These are phyloP conservation scores for Paraplagusia blochii DNA, from an alignment of 2,113 vertebrate genomes.

Conservation along the genomic window DNA sequence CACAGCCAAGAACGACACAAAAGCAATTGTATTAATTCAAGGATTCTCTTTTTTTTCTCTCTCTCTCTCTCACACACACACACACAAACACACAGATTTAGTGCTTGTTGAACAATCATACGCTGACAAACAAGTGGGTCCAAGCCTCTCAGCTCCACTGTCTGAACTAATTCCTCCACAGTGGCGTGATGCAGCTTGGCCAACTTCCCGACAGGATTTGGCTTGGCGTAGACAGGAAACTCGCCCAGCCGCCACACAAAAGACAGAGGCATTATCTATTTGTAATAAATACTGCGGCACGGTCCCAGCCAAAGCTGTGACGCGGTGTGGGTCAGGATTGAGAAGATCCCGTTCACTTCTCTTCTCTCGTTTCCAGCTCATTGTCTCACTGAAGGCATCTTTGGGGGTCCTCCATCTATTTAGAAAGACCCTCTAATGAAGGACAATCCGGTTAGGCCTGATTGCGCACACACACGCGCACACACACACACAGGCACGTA, in stretches of 20 bases:
- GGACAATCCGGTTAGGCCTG: conserved; percentile 77
- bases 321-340: conserved; percentile 76
- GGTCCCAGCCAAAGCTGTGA: conserved; percentile 60
- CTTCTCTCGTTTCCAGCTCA: conserved; percentile 58
- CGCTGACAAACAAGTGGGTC: conserved; percentile 47
- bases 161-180: conserved; percentile 76
- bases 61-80: conserved; percentile 14
- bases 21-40: conserved; percentile 74
- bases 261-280: conserved; percentile 70
- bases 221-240: conserved; percentile 62
- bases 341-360: conserved; percentile 65
- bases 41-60: conserved; percentile 53
- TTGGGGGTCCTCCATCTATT: conserved; percentile 67
- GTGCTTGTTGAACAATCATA: conserved; percentile 66
- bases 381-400: conserved; percentile 70
- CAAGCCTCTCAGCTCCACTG: conserved; percentile 68
- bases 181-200: conserved; percentile 76
- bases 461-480: conserved; percentile 10
- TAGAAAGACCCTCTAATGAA: conserved; percentile 74
- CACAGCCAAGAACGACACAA: conserved; percentile 72
- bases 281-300: conserved; percentile 78
- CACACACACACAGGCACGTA: conserved; percentile 18
- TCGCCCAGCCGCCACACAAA: conserved; percentile 61
- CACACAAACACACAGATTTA: conserved; percentile 51
- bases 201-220: conserved; percentile 80